These are phyloP conservation scores for Holotrichia oblita DNA, from an alignment of 1,140 invertebrate genomes.

Conservation along the genomic window DNA sequence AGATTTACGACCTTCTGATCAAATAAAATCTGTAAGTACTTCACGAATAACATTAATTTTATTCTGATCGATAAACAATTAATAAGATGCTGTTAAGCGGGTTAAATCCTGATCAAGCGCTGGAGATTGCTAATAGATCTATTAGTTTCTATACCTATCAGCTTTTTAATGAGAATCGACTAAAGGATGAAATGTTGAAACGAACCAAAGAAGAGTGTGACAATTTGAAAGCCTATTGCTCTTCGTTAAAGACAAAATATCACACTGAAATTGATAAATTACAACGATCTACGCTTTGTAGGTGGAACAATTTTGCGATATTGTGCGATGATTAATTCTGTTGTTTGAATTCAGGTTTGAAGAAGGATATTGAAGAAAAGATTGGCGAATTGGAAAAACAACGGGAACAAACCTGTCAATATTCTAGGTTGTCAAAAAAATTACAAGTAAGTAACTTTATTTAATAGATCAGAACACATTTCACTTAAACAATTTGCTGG, in stretches of 20 bases:
- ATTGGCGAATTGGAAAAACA: constrained; percentile 36
- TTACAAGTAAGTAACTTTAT: constrained; percentile 44
- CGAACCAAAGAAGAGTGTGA: constrained; percentile 23
- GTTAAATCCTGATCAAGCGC: too few relatives aligned
- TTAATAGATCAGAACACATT: too few relatives aligned
- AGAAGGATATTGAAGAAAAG: constrained; percentile 43
- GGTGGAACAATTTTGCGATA: too few relatives aligned
- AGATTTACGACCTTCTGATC: too few relatives aligned
- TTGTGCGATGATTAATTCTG: too few relatives aligned
- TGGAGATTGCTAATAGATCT: too few relatives aligned
- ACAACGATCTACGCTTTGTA: constrained; percentile 36
- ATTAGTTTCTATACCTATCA: constrained; percentile 48
- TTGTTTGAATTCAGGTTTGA: constrained; percentile 36
- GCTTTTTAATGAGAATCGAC: constrained; percentile 38
- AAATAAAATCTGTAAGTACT: too few relatives aligned
- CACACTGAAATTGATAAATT: constrained; percentile 40
- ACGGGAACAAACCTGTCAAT: constrained; percentile 41
- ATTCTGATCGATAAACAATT: too few relatives aligned
- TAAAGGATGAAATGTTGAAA: constrained; percentile 38
- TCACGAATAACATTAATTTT: too few relatives aligned
- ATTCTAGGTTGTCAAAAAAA: constrained; percentile 42
- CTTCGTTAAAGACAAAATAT: constrained; percentile 17
- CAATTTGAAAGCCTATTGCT: constrained; percentile 36
- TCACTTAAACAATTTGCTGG: too few relatives aligned
- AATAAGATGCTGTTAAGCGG: too few relatives aligned